Evolutionary conservation across 2,797 vertebrate species (phyloP).

Genomic region (Setipinna tenuifilis): DNA sequence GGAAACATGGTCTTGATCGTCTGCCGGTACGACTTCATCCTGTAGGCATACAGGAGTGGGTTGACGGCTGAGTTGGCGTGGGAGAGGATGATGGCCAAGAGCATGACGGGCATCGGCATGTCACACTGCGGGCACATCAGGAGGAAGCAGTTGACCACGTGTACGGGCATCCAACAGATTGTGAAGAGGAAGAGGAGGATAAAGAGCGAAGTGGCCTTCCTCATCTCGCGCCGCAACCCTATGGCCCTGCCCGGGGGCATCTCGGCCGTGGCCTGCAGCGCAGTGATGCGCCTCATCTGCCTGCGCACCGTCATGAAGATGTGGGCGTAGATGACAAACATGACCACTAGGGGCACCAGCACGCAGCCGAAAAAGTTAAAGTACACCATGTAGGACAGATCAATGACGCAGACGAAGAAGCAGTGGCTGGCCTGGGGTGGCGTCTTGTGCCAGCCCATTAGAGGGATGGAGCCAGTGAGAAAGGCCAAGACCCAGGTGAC

Average conservation of each 20-base stretch:
- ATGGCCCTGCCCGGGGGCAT: background rate
- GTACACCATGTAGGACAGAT: conserved; percentile 89
- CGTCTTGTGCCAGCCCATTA: conserved; percentile 78
- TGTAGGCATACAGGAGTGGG: conserved; percentile 83
- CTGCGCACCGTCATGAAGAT: conserved; percentile 84
- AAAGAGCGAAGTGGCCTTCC: conserved; percentile 83
- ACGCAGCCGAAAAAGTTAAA: conserved; percentile 87
- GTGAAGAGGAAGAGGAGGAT: conserved; percentile 84
- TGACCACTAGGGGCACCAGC: conserved; percentile 78
- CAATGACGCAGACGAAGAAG: conserved; percentile 84
- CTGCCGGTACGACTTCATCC: conserved; percentile 76
- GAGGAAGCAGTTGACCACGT: conserved; percentile 80
- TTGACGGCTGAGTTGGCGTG: conserved; percentile 86
- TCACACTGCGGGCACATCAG: conserved; percentile 66
- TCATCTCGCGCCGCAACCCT: conserved; percentile 74
- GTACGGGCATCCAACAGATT: conserved; percentile 86
- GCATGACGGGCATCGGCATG: conserved; percentile 61
- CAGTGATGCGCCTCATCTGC: conserved; percentile 78
- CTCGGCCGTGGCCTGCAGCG: background rate
- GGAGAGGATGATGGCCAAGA: conserved; percentile 80
- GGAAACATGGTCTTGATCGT: conserved; percentile 33
- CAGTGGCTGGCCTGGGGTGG: conserved; percentile 67
- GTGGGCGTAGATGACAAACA: conserved; percentile 84
- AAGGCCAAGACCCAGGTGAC: conserved; percentile 83
- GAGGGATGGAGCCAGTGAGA: conserved; percentile 77